A percentile compares a stretch with the other conserved stretches of the same genome.
Evolutionary conservation across 2,797 vertebrate genomes (phyloP).

Genomic region (Nyctibius grandis): DNA sequence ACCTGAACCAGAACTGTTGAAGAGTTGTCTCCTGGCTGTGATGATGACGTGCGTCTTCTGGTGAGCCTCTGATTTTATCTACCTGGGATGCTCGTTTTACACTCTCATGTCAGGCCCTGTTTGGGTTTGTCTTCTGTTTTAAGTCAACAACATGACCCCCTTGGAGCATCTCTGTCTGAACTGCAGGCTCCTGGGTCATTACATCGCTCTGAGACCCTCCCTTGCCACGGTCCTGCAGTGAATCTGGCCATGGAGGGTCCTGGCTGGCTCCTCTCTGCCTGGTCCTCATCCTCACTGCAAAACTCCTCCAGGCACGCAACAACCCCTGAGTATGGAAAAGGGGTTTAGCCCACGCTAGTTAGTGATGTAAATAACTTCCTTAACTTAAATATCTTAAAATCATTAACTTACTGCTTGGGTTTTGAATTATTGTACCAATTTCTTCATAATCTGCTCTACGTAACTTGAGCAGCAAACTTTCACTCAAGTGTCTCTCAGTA

Average conservation of each 20-base stretch:
- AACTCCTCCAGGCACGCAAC: too few relatives aligned
- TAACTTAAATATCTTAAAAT: too few relatives aligned
- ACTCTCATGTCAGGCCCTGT: fast-evolving
- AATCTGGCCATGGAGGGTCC: too few relatives aligned
- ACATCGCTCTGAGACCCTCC: too few relatives aligned
- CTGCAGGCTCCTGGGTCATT: not conserved
- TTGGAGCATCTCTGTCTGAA: not conserved
- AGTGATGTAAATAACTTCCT: not conserved
- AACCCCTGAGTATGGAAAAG: not conserved
- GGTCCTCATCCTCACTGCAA: too few relatives aligned
- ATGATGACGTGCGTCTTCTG: fast-evolving
- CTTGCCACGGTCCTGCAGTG: too few relatives aligned
- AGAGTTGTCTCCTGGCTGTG: not conserved
- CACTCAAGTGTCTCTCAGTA: not conserved
- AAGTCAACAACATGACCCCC: not conserved
- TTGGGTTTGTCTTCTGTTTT: not conserved
- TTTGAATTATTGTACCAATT: not conserved
- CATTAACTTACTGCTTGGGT: not conserved
- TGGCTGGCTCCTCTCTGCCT: too few relatives aligned
- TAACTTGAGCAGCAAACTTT: not conserved
- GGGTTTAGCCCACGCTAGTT: fast-evolving
- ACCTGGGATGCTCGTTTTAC: not conserved
- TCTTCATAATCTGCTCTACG: not conserved
- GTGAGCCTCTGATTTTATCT: not conserved
- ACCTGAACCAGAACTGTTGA: not conserved